Percentiles rank a stretch among this genome's conserved stretches.
These are phyloP conservation scores for Allophyes oxyacanthae DNA, from an alignment of 2,888 invertebrate species.

Conservation along the genomic window DNA sequence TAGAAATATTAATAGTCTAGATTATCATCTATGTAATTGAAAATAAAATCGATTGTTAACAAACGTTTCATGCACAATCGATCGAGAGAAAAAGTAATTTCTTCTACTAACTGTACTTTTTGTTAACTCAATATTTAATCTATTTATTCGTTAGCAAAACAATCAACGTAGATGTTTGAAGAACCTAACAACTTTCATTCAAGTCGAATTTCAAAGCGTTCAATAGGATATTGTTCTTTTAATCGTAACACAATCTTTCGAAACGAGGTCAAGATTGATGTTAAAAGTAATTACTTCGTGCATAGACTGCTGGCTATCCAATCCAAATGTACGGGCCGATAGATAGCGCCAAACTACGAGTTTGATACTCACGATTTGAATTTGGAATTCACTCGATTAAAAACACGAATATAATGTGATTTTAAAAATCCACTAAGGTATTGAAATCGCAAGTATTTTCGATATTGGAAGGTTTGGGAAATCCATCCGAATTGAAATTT, in stretches of 20 bases:
- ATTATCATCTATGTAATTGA: no score
- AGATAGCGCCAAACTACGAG: slow-evolving; percentile 39
- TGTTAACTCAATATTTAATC: slow-evolving; percentile 24
- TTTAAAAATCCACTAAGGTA: slow-evolving; percentile 4
- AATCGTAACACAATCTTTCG: slow-evolving; percentile 46
- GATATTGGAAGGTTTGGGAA: no score
- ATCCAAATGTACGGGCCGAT: slow-evolving; percentile 46
- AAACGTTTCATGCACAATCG: background rate
- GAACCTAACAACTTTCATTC: slow-evolving; percentile 40
- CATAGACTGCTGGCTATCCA: slow-evolving; percentile 59
- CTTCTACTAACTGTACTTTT: slow-evolving; percentile 3
- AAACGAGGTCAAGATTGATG: slow-evolving; percentile 63
- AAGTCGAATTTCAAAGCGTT: slow-evolving; percentile 28
- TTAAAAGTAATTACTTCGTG: slow-evolving; percentile 66
- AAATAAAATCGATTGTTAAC: background rate
- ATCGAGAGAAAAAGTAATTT: slow-evolving; percentile 16
- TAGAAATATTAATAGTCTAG: no score
- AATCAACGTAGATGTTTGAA: slow-evolving; percentile 33
- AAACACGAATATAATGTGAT: background rate
- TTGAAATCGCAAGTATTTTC: no score
- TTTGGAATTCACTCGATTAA: slow-evolving; percentile 18
- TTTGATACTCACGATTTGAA: slow-evolving; percentile 22
- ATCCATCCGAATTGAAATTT: no score
- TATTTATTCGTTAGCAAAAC: slow-evolving; percentile 36
- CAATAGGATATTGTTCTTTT: slow-evolving; percentile 50